Base-by-base conservation (phyloP, 35 echinoderm and acorn worm species). In the Heliocidaris tuberculata region DNA sequence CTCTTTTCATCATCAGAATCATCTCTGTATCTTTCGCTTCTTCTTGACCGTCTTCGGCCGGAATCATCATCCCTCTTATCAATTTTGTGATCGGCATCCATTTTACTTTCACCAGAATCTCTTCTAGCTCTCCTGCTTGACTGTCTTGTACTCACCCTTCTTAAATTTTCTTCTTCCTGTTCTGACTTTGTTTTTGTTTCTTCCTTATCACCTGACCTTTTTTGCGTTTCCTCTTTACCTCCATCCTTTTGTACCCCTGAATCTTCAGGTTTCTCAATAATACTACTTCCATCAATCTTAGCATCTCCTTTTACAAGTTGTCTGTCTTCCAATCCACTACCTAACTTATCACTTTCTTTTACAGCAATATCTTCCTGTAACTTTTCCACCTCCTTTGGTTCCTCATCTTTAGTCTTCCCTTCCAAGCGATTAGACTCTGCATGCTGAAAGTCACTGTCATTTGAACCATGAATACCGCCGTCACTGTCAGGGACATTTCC, bases 41-140 rank as follows among this genome's bases (percentile, higher is more conserved):
- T 93, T 30, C 47, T 89, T 30, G 91, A 93, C 32, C 91, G 17
- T 31, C 50, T 59, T 59, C 91, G 9, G 29, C 47, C 27, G 11
- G 91, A 49, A 24, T 93, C 91, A 49, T 93, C 91, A 93, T 93
- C 91, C 47, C 30, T 49, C 50, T 59, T 93, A 48, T 93, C 50
- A 52, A 3, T 93, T 48, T 59, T 59, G 10, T 30, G 11, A 93
- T 50, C 48, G 21, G 17, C 6, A 13, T 49, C n/a, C 47, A 16
- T 59, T 59, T 52, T 59, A 32, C 50, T 59, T 13, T 93, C 91
- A 48, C 48, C 50, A 17, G 50, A 30, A 16, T 93, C 91, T 48
- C 48, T 48, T 59, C 50, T 59, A 52, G 91, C 48, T 59, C 49
- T 93, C 91, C 91, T 52, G 31, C 91, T 93, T 52, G 91, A 93